Evolutionary conservation across 2,888 invertebrate genomes (phyloP).

Genomic region (Sipha maydis): DNA sequence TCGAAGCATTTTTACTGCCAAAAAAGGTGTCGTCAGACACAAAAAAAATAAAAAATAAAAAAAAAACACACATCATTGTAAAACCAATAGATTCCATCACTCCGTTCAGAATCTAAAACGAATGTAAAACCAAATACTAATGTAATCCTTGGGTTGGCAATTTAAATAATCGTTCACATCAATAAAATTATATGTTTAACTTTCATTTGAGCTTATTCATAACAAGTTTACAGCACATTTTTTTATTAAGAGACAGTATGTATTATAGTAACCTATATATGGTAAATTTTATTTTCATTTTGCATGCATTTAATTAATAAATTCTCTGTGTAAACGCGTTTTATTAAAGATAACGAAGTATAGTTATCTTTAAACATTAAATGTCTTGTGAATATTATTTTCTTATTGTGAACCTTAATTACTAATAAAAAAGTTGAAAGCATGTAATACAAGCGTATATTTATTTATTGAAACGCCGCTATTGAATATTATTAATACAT

Average conservation of each 20-base stretch:
- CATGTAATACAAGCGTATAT: too few relatives aligned
- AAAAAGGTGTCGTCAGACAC: too few relatives aligned
- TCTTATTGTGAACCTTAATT: neutral
- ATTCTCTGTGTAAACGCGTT: neutral
- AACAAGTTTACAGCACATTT: neutral
- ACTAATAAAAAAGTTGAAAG: neutral
- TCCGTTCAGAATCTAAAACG: too few relatives aligned
- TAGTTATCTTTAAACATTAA: neutral
- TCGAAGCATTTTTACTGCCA: too few relatives aligned
- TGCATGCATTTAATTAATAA: neutral
- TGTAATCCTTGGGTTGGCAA: neutral
- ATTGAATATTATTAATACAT: too few relatives aligned
- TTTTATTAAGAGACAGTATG: neutral
- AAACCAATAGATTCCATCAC: too few relatives aligned
- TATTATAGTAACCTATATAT: neutral
- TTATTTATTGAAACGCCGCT: too few relatives aligned
- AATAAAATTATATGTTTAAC: neutral
- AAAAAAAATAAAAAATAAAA: too few relatives aligned
- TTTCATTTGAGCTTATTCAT: neutral
- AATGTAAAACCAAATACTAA: neutral
- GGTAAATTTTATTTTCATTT: neutral
- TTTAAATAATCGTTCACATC: neutral
- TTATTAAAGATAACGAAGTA: neutral
- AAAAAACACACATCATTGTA: too few relatives aligned
- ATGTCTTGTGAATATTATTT: neutral